Base-by-base conservation (phyloP, 2,797 vertebrate genomes). In the Tolypeutes matacus region DNA sequence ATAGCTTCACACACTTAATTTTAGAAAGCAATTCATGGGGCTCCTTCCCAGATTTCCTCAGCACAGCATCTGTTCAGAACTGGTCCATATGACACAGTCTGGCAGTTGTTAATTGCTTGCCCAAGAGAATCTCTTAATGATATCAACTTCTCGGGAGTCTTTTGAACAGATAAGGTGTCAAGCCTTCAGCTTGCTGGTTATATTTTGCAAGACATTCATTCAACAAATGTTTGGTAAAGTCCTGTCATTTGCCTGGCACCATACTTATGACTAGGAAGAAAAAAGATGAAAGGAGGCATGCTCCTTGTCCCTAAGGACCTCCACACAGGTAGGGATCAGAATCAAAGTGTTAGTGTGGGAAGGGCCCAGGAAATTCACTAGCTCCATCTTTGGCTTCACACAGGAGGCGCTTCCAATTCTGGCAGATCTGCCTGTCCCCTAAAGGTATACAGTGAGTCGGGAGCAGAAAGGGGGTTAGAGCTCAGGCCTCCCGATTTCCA, bases 61-160 rank as follows among this genome's bases (percentile, higher is more conserved):
- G 53, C 23, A 64, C 14, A 92, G 94, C 87, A 95, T 96, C 91
- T 95, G 95, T 94, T 96, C 42, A 14, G 53, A 89, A 34, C 69
- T 53, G 53, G 58, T 92, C 86, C 96, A 93, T 80, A 90, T 87
- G 89, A 96, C 93, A 95, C 18, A 94, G 86, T 94, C 91, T 96
- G 91, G 93, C 93, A 94, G 81, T 15, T 89, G 95, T 80, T 36
- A 56, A 72, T 81, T 85, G 31, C 86, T 92, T 96, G 87, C 87
- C 64, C 84, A 85, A 88, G 90, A 94, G 49, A 93, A 18, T 82
- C n/a, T 78, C 81, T 83, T 96, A 94, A 96, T 96, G 84, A 91
- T 84, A 88, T 39, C 94, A 95, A 94, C 53, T 89, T 89, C 39
- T 65, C 4, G 0, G 76, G 93, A 6, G 9, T 91, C 72, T 94